Base-by-base conservation (phyloP, 1,140 invertebrate species). In the Cyclargus thomasi region DNA sequence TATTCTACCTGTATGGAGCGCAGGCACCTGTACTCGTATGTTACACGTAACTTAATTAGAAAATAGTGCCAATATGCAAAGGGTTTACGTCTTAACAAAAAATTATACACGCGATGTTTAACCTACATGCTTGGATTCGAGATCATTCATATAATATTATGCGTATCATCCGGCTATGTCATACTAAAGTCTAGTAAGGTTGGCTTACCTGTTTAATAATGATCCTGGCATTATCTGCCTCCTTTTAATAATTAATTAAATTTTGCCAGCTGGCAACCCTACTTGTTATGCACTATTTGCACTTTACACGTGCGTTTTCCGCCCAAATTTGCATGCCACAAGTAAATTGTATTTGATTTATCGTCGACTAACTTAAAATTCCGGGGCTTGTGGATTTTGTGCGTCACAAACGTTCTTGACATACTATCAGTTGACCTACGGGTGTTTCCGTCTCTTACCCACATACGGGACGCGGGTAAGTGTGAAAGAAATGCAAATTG, bases 331-430 rank as follows among this genome's bases (percentile, higher is more conserved):
- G 10, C 39, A 47, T 47, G 14, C 14, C 39, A 47, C 10, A 47
- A 47, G 39, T 47, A 11, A 47, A 7, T 47, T 47, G 29, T 47
- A 47, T 11, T 16, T 47, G 39, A 47, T 47, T 47, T 47, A 47
- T 16, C 39, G 39, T 47, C 39, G 39, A 47, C 10, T 47, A 47
- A 47, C 39, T 16, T 47, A 47, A 47, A 47, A 47, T 47, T 47
- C 39, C 39, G 39, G 39, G 10, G 39, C 14, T 47, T 47, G 39
- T 47, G 39, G 14, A 47, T 47, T 47, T 29, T 29, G 73, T 86
- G 80, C 83, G 83, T 86, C 82, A 86, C 63, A 74, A 67, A 23
- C 72, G 82, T 70, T 71, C 83, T 84, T 84, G 83, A 83, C 79
- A 80, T 74, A 74, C 65, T 66, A 66, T 72, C 72, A 70, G 71